phyloP scores from a whole-genome alignment of 2,888 invertebrate genomes.

The Ectemnius lituratus region DNA sequence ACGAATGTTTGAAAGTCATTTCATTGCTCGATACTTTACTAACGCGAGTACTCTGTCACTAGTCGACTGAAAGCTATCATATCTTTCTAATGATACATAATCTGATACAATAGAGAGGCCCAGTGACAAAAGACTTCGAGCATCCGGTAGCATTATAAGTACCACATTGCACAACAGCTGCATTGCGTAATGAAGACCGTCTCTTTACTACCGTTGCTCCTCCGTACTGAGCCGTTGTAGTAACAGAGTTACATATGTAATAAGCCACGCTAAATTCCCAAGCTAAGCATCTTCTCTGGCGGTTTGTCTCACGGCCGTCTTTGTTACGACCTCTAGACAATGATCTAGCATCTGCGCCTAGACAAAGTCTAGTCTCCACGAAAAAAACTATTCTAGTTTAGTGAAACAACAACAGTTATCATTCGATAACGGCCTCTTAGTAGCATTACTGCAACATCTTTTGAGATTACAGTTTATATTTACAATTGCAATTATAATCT shows the following conservation, averaged over 20 bases:
- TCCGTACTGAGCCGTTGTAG: conserved; percentile 7
- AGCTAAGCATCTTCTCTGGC: conserved; percentile 5
- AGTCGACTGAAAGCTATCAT: too few relatives aligned
- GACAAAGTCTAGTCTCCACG: too few relatives aligned
- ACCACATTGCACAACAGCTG: conserved; percentile 57
- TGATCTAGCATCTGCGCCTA: too few relatives aligned
- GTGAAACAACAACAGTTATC: too few relatives aligned
- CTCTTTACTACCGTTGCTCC: conserved; percentile 19
- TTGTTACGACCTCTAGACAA: neutral
- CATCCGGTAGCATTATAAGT: conserved; percentile 35
- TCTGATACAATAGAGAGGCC: neutral
- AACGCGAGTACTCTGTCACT: too few relatives aligned
- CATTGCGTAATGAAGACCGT: conserved; percentile 47
- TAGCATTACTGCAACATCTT: neutral
- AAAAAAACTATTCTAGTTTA: too few relatives aligned
- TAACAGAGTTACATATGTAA: conserved; percentile 17
- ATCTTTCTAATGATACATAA: too few relatives aligned
- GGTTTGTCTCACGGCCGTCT: conserved; percentile 2
- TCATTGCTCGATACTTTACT: too few relatives aligned
- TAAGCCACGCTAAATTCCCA: conserved; percentile 34
- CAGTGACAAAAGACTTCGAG: neutral
- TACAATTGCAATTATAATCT: too few relatives aligned
- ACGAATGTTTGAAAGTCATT: too few relatives aligned
- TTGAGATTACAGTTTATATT: too few relatives aligned
- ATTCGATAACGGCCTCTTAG: neutral